Evolutionary conservation across 2,113 vertebrate genomes (phyloP).

Genomic region (Larimichthys crocea): DNA sequence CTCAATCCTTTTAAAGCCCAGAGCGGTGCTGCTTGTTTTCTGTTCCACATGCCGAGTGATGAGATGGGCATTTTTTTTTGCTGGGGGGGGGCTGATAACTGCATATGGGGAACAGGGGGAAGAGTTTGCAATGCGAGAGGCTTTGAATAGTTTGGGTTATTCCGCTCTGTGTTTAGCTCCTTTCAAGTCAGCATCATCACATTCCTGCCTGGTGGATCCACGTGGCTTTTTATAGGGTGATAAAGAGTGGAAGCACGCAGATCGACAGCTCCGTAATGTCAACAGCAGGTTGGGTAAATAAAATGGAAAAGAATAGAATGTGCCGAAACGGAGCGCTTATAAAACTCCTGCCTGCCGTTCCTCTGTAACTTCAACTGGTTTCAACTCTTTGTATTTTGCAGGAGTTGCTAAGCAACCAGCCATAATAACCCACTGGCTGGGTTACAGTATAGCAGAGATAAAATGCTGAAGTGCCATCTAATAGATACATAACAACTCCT

Average conservation of each 20-base stretch:
- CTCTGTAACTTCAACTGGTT: constrained; percentile 31
- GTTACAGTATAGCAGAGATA: constrained; percentile 62
- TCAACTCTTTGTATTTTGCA: constrained; percentile 68
- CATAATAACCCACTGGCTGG: constrained; percentile 57
- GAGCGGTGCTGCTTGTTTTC: constrained; percentile 65
- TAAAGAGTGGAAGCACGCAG: constrained; percentile 53
- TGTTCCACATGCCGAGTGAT: constrained; percentile 68
- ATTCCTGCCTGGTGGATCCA: constrained; percentile 67
- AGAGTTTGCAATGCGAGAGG: not conserved
- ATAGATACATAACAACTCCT: constrained; percentile 50
- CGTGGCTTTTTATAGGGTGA: constrained; percentile 68
- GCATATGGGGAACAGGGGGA: constrained; percentile 23
- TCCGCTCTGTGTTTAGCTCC: constrained; percentile 37
- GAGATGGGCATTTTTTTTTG: constrained; percentile 28
- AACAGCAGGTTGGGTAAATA: constrained; percentile 60
- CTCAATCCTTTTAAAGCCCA: constrained; percentile 79
- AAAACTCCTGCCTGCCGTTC: constrained; percentile 48
- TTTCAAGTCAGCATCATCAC: constrained; percentile 50
- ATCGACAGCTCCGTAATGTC: constrained; percentile 47
- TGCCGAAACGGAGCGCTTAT: constrained; percentile 33
- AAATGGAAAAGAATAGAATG: constrained; percentile 49
- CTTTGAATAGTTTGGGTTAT: constrained; percentile 44
- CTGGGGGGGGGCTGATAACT: not conserved
- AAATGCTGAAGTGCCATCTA: constrained; percentile 50
- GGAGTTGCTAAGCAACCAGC: constrained; percentile 75